Conservation (phyloP, 92 coral and sea anemone genomes). For the Parazoanthus atlanticus region DNA sequence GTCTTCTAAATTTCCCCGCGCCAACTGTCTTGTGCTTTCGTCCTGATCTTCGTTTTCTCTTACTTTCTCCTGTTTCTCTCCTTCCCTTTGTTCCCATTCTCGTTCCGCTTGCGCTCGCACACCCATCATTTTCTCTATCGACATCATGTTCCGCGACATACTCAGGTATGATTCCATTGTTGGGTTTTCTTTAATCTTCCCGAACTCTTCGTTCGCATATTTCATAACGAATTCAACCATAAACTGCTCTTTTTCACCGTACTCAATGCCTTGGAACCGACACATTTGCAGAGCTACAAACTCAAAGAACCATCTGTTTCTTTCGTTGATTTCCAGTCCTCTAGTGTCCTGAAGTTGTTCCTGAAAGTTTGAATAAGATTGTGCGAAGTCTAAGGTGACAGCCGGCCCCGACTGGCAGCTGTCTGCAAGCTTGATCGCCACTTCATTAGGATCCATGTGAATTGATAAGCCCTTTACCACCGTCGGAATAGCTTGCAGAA, state of each 20-base stretch:
- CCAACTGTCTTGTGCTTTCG: neutral
- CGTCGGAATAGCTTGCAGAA: slow-evolving; percentile 7
- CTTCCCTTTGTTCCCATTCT: slow-evolving; percentile 13
- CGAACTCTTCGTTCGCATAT: slow-evolving; percentile 20
- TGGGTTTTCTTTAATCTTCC: slow-evolving; percentile 40
- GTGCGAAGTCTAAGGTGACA: slow-evolving; percentile 43
- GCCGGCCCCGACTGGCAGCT: slow-evolving; percentile 35
- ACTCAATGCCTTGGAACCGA: slow-evolving; percentile 23
- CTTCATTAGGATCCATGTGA: slow-evolving; percentile 18
- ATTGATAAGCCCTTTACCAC: slow-evolving; percentile 12
- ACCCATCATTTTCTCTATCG: slow-evolving; percentile 7
- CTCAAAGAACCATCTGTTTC: slow-evolving; percentile 39
- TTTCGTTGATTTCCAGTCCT: slow-evolving; percentile 36
- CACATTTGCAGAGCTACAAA: slow-evolving; percentile 37
- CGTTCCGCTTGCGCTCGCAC: slow-evolving; percentile 12
- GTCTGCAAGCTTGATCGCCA: slow-evolving; percentile 21
- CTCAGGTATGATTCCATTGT: slow-evolving; percentile 1
- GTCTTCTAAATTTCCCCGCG: neutral
- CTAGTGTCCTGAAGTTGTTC: slow-evolving; percentile 31
- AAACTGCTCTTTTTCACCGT: slow-evolving; percentile 46
- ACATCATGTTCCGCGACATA: neutral
- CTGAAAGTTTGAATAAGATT: slow-evolving; percentile 33
- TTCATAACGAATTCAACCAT: slow-evolving; percentile 20
- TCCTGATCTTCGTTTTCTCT: neutral
- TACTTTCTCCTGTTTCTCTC: neutral